Percentiles rank a stretch among this genome's conserved stretches.
phyloP scores from a whole-genome alignment of 2,888 invertebrate genomes.

The Zaprionus lineosus region DNA sequence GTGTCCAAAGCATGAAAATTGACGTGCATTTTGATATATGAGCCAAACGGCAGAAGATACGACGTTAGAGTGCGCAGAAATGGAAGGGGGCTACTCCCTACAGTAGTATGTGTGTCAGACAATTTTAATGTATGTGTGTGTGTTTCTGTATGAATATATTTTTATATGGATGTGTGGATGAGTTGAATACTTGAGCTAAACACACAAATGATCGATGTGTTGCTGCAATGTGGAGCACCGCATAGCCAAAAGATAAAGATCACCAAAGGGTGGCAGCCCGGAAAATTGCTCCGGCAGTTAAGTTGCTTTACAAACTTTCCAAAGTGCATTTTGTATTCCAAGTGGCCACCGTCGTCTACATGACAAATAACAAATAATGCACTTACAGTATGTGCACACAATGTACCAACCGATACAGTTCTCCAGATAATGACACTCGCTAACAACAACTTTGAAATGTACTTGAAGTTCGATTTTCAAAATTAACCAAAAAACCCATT shows the following conservation, averaged over 20 bases:
- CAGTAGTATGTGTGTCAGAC: slow-evolving; percentile 13
- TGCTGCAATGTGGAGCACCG: slow-evolving; percentile 54
- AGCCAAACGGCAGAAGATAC: slow-evolving; percentile 20
- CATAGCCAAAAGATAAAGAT: slow-evolving; percentile 48
- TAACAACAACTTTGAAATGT: slow-evolving; percentile 65
- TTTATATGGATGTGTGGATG: slow-evolving; percentile 2
- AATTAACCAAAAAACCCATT: neutral
- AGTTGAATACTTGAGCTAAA: slow-evolving; percentile 26
- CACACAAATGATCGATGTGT: slow-evolving; percentile 62
- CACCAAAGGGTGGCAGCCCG: no score
- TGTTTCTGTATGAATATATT: neutral
- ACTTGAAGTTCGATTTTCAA: slow-evolving; percentile 48
- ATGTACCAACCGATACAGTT: slow-evolving; percentile 20
- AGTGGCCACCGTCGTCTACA: slow-evolving; percentile 61
- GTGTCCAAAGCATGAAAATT: slow-evolving; percentile 76
- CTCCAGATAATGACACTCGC: slow-evolving; percentile 27
- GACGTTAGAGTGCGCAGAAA: neutral
- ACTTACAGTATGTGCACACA: slow-evolving; percentile 54
- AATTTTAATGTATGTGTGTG: neutral
- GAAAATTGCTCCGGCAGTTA: no score
- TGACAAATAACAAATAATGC: slow-evolving; percentile 65
- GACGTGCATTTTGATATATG: slow-evolving; percentile 78
- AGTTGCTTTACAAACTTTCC: slow-evolving; percentile 57
- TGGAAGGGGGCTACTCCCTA: slow-evolving; percentile 2
- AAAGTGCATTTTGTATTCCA: slow-evolving; percentile 66